Base-by-base conservation (phyloP, 2,113 vertebrate species). In the Cepphus grylle region DNA sequence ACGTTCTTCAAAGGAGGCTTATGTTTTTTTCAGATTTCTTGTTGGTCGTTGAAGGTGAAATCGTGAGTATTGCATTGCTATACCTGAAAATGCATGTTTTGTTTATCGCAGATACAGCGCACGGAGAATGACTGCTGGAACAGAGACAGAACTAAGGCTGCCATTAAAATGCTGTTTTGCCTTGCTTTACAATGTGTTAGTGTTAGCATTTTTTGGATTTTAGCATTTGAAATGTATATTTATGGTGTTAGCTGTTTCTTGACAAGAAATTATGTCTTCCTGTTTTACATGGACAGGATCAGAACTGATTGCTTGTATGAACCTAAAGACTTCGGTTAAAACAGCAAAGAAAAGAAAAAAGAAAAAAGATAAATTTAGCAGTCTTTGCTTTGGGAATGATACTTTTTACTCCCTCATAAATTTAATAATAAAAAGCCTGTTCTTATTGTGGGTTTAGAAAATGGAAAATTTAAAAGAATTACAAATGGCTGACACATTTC, bases 271-370 rank as follows among this genome's bases (percentile, higher is more conserved):
- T 40, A 58, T 50, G 12, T 29, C 15, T 52, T 66, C 36, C 8
- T 81, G 3, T 12, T 86, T 86, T 47, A 65, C 4, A 62, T 16
- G 17, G 19, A 34, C 3, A 50, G 8, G 6, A 52, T 20, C 11
- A 82, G 34, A 88, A 56, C 8, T 14, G 13, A 27, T 6, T 79
- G 5, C 10, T 47, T 58, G 40, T 21, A 81, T 34, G 19, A 92
- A 70, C 21, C 20, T 43, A 13, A 77, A 92, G 32, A 78, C 10
- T 91, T 56, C 40, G 11, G 8, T 27, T 81, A 55, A 89, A 92
- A 49, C 0, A 71, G 5, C 1, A 2, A 82, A 38, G 3, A 7
- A 1, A 7, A 13, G 9, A 21, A 32, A 42, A 12, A 15, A 16
- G 26, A 27, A 32, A 53, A 76, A 38, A 30, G 5, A n/a, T 10